phyloP scores from a whole-genome alignment of 1,140 invertebrate genomes.

The Saccostrea cuccullata region DNA sequence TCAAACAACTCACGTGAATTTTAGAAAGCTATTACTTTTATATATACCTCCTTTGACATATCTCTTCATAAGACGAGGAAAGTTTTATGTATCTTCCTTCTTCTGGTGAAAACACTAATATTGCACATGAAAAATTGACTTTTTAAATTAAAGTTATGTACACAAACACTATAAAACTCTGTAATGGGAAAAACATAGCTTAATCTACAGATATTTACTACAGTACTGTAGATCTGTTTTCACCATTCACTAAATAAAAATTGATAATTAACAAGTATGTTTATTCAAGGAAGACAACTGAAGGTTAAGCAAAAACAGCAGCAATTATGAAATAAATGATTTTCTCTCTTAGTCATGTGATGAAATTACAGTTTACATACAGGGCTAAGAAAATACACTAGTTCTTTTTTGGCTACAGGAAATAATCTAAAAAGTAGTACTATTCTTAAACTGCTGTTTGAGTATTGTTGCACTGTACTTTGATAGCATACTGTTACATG shows the following conservation, averaged over 20 bases:
- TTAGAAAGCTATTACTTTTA: not conserved
- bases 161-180: not conserved
- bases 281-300: conserved; percentile 33
- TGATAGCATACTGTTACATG: not conserved
- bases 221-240: not conserved
- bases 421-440: not conserved
- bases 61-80: not conserved
- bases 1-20: too few species aligned
- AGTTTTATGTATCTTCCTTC: not conserved
- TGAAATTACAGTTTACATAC: not conserved
- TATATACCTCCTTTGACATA: not conserved
- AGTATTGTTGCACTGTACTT: not conserved
- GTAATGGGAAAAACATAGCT: not conserved
- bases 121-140: not conserved
- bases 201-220: not conserved
- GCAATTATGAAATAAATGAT: not conserved
- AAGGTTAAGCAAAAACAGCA: not conserved
- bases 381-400: not conserved
- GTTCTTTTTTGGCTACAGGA: not conserved
- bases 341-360: not conserved
- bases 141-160: conserved; percentile 1
- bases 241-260: not conserved
- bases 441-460: not conserved
- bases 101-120: not conserved
- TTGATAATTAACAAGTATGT: not conserved